Evolutionary conservation across 2,797 vertebrate genomes (phyloP), one percentile per base, ranked within the genome.

Genomic region (Enteromius viviparus): DNA sequence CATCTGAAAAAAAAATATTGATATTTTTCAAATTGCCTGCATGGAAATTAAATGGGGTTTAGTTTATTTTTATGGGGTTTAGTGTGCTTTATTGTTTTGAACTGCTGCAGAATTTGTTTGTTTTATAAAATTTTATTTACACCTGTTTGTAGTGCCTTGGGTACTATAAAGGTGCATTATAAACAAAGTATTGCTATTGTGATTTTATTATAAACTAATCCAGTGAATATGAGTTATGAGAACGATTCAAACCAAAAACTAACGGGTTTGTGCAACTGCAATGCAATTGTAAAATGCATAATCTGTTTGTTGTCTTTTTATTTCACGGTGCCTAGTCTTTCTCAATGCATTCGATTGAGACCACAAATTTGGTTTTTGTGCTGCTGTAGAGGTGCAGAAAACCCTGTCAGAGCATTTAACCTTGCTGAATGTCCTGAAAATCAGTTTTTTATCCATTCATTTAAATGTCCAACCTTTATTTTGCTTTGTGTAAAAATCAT

Each of bases 301-400:
- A 12, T 34, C 49, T n/a, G 8, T 45, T 60, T 45, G 37, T 62
- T 77, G n/a, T 45, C 23, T 62, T 60, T 76, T 76, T 77, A 47
- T 45, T 19, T 45, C 7, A 45, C 3, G 6, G 40, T 47, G 40
- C 17, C 42, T 47, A 29, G 23, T 77, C 23, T 21, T 77, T 62
- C 58, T 77, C 23, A 11, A 6, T 45, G 40, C 9, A 29, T 77
- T 62, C 15, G 12, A 60, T 77, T 42, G 26, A 62, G 15, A 62
- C 23, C 2, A 3, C 37, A 77, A 45, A 60, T 23, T 45, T 62
- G 12, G 23, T 29, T 45, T 37, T 29, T 60, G 37, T 76, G 40
- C 37, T 19, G 3, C 45, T 19, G 45, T 21, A 51, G 45, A 21
- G 26, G 14, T 29, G 40, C 6, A 45, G 14, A 8, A 72, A 11